Evolutionary conservation across 2,888 invertebrate genomes (phyloP).

Genomic region (Xanthorhoe spadicearia): DNA sequence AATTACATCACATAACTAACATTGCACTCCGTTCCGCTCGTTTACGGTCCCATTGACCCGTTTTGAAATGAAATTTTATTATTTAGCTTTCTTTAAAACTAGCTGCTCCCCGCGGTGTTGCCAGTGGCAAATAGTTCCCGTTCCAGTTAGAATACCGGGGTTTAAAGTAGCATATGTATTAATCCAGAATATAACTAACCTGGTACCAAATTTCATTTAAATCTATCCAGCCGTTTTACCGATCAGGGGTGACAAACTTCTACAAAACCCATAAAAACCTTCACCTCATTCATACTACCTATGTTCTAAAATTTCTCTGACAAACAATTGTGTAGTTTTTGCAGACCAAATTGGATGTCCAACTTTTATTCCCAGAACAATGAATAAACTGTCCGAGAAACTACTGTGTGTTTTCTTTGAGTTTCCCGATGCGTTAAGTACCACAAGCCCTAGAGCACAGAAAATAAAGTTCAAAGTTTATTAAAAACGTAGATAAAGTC

Average conservation of each 20-base stretch:
- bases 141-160: too few relatives aligned
- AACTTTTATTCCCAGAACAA: slow-evolving; percentile 1
- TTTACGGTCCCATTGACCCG: neutral
- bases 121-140: too few relatives aligned
- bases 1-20: slow-evolving; percentile 19
- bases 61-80: neutral
- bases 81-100: neutral
- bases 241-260: too few relatives aligned
- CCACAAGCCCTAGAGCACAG: slow-evolving; percentile 14
- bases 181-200: too few relatives aligned
- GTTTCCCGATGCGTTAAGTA: neutral
- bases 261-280: too few relatives aligned
- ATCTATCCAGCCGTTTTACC: too few relatives aligned
- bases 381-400: slow-evolving; percentile 8
- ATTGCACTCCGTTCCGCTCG: slow-evolving; percentile 1
- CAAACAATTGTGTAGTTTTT: neutral
- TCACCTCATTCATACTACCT: too few relatives aligned
- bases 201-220: too few relatives aligned
- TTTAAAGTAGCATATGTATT: too few relatives aligned
- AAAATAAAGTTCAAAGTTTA: slow-evolving; percentile 29
- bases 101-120: too few relatives aligned
- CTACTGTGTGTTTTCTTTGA: neutral
- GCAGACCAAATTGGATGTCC: neutral
- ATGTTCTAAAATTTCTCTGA: neutral
- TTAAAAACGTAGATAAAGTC: slow-evolving; percentile 26